Conservation (phyloP, 2,113 vertebrate genomes). For the Rhegmatorhina hoffmannsi region DNA sequence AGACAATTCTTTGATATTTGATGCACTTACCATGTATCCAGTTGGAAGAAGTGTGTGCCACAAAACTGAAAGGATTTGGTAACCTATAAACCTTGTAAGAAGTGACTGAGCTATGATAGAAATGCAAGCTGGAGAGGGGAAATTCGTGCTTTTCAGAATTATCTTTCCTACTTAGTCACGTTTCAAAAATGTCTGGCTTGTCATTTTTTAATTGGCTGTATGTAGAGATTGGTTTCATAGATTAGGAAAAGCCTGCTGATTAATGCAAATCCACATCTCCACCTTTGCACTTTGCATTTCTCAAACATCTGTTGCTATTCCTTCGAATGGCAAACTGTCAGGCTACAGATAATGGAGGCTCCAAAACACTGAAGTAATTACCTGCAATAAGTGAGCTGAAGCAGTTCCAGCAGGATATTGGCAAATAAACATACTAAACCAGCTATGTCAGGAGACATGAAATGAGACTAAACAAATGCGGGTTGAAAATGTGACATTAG, state of each 20-base stretch:
- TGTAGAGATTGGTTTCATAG: not conserved
- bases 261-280: not conserved
- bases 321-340: not conserved
- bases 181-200: not conserved
- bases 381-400: constrained; percentile 47
- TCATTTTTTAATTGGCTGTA: not conserved
- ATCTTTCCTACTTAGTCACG: not conserved
- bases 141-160: not conserved
- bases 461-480: constrained; percentile 62
- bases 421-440: constrained; percentile 49
- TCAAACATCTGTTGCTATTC: not conserved
- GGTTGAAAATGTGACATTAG: constrained; percentile 41
- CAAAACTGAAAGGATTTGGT: not conserved
- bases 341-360: constrained; percentile 20
- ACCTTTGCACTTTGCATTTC: not conserved
- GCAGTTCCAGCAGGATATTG: constrained; percentile 31
- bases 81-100: not conserved
- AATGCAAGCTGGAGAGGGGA: not conserved
- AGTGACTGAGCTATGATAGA: not conserved
- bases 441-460: constrained; percentile 35
- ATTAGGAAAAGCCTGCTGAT: not conserved
- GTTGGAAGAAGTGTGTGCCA: not conserved
- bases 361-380: constrained; percentile 48
- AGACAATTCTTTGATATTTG: not conserved
- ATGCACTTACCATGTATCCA: not conserved